A percentile compares a stretch with the other conserved stretches of the same genome.
phyloP scores from a whole-genome alignment of 2,888 invertebrate genomes.

The Cylloceria caligata region DNA sequence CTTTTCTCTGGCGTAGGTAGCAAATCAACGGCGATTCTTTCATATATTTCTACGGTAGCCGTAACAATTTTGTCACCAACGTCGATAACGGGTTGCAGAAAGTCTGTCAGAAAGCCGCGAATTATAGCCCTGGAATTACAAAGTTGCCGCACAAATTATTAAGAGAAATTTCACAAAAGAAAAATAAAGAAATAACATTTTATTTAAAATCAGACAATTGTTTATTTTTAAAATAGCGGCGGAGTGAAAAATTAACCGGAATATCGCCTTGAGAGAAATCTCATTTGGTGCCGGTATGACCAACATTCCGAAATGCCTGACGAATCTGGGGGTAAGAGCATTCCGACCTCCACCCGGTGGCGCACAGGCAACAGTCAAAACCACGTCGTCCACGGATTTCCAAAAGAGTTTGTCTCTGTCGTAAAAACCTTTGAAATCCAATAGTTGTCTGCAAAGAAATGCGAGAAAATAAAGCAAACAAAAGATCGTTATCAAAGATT shows the following conservation, averaged over 20 bases:
- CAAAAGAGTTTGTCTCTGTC: conserved; percentile 95
- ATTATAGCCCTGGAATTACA: conserved; percentile 87
- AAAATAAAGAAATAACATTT: neutral
- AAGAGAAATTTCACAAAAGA: conserved; percentile 5
- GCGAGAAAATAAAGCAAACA: neutral
- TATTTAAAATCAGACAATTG: neutral
- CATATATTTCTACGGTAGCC: conserved; percentile 94
- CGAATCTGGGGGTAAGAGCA: conserved; percentile 92
- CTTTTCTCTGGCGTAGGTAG: conserved; percentile 96
- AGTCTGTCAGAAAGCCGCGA: conserved; percentile 92
- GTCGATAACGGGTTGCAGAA: conserved; percentile 89
- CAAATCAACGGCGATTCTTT: conserved; percentile 91
- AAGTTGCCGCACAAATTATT: conserved; percentile 30
- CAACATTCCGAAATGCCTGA: conserved; percentile 95
- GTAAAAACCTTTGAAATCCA: conserved; percentile 93
- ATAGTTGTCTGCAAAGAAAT: conserved; percentile 87
- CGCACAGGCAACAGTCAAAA: conserved; percentile 93
- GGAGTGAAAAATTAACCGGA: conserved; percentile 83
- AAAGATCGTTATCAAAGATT: neutral
- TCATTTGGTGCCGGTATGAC: conserved; percentile 93
- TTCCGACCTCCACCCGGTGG: conserved; percentile 97
- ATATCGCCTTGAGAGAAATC: conserved; percentile 91
- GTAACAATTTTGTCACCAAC: conserved; percentile 89
- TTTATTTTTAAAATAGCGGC: neutral
- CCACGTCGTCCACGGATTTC: conserved; percentile 94